Evolutionary conservation across 2,113 vertebrate genomes (phyloP), one percentile per base, ranked within the genome.

Genomic region (Narcine bancroftii): DNA sequence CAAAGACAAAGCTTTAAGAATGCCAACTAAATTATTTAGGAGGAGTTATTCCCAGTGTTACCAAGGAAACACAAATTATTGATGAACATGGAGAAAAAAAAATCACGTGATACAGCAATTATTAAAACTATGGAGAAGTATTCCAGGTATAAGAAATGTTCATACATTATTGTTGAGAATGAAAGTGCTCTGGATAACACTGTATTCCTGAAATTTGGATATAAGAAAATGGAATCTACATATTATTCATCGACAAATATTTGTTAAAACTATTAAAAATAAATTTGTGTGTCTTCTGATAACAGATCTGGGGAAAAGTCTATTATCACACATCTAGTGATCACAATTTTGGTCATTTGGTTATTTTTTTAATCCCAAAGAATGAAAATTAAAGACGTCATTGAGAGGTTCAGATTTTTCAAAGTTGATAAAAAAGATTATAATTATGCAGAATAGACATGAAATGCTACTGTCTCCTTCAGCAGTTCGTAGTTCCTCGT

Each of bases 21-120:
- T 93, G 93, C 56, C 50, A 17, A 93, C 95, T 99, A 83, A 97
- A 99, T 99, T 96, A 99, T 99, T 98, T 81, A 99, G 94, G 92
- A 94, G 94, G 95, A 94, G 96, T 95, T 96, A 93, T 94, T 94
- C 95, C 96, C 93, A 92, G 92, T 53, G 94, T 93, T 93, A 95
- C 94, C 93, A 94, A 92, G 93, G 92, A 92, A 93, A 81, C 92
- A 19, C 97, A 93, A 96, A 97, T 96, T 97, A 97, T 97, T 97
- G 91, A 97, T 94, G 94, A 53, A 73, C 0, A 85, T n/a, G 93
- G 93, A 92, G 79, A 36, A 75, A 79, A 93, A 94, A 92, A 92
- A 63, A 60, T 42, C 10, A 60, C 50, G 81, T 92, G 92, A 69
- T 69, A 83, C 36, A 75, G 72, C 72, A 19, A 50, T 21, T 26